A percentile compares a stretch with the other conserved stretches of the same genome.
Evolutionary conservation across 2,113 vertebrate genomes (phyloP).

Genomic region (Myanophis thanlyinensis): DNA sequence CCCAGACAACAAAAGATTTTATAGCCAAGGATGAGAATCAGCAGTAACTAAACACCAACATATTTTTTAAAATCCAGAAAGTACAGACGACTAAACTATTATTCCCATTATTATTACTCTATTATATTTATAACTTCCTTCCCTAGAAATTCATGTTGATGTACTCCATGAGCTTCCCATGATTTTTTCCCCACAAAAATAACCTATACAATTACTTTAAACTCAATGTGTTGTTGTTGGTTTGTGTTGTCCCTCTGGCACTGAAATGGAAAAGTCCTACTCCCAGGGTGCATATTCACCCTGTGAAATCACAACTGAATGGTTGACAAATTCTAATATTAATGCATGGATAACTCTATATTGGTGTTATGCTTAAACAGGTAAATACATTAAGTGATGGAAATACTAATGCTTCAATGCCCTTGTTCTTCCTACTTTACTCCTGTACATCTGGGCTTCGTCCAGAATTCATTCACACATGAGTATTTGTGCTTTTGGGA

Average conservation of each 20-base stretch:
- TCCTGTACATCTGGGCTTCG: background rate
- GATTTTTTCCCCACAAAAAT: background rate
- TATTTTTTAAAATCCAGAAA: background rate
- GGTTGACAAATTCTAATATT: background rate
- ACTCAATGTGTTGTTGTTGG: background rate
- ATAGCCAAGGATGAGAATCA: background rate
- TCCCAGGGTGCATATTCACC: background rate
- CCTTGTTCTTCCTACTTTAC: background rate
- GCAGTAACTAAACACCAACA: background rate
- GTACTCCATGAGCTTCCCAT: background rate
- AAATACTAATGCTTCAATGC: background rate
- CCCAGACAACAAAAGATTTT: background rate
- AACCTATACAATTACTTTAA: background rate
- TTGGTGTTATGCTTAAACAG: background rate
- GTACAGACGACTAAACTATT: background rate
- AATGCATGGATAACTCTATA: background rate
- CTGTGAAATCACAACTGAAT: background rate
- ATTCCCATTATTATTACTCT: background rate
- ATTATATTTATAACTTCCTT: background rate
- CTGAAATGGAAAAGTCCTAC: background rate
- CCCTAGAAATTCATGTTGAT: background rate
- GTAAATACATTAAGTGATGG: background rate
- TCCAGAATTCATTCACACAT: background rate
- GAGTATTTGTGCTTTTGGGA: background rate
- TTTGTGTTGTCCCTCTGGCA: background rate